A percentile compares a stretch with the other conserved stretches of the same genome.
Evolutionary conservation across 1,140 invertebrate genomes (phyloP).

Genomic region (roundworm (Caenorhabditis elegans)): DNA sequence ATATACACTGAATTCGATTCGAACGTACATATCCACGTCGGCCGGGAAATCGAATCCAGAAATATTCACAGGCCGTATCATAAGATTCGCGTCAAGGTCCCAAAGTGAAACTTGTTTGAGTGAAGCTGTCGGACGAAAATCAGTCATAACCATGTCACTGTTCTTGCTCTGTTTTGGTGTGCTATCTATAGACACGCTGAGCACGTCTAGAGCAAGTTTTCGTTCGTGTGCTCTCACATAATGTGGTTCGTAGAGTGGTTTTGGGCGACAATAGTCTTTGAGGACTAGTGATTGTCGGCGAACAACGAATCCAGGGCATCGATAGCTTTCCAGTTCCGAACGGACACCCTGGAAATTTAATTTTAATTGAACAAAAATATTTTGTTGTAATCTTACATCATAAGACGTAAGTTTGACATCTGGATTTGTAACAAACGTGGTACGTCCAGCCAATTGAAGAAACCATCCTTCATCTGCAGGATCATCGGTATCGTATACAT

Average conservation of each 20-base stretch:
- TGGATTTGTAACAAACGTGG: neutral
- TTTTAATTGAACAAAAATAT: neutral
- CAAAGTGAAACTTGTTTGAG: neutral
- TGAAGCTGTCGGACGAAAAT: neutral
- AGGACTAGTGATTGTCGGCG: slow-evolving; percentile 49
- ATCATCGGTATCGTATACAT: neutral
- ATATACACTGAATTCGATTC: slow-evolving; percentile 50
- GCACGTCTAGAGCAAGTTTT: slow-evolving; percentile 25
- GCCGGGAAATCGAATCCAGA: neutral
- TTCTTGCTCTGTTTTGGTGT: neutral
- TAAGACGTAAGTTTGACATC: slow-evolving; percentile 22
- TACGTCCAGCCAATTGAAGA: neutral
- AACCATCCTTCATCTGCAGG: neutral
- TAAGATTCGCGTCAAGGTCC: neutral
- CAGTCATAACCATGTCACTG: neutral
- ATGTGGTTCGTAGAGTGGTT: slow-evolving; percentile 54
- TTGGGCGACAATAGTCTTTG: slow-evolving; percentile 48
- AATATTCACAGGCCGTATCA: neutral
- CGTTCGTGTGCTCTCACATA: slow-evolving; percentile 51
- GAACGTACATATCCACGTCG: slow-evolving; percentile 44
- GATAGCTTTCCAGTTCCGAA: slow-evolving; percentile 60
- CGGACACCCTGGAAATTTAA: slow-evolving; percentile 55
- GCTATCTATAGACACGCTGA: neutral
- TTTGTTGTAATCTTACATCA: neutral
- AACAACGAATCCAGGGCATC: slow-evolving; percentile 53